Evolutionary conservation across 1,140 invertebrate species (phyloP).

Genomic region (Orussus abietinus): DNA sequence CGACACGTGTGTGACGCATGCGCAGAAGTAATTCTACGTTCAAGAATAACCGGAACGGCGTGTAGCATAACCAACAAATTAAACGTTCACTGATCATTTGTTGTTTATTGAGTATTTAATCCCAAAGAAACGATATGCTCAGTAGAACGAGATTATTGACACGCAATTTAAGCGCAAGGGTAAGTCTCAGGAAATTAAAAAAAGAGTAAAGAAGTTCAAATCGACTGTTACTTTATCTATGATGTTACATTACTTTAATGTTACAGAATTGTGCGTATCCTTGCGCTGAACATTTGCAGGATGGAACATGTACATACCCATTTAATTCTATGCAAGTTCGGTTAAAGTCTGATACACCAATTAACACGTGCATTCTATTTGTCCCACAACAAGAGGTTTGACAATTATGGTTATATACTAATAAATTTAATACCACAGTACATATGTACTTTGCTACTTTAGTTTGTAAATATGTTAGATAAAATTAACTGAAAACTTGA

Average conservation of each 20-base stretch:
- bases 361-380: conserved; percentile 95
- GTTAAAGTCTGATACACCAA: conserved; percentile 66
- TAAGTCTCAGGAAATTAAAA: conserved; percentile 12
- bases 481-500: conserved; percentile 5
- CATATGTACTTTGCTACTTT: conserved; percentile 4
- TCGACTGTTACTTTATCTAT: neutral
- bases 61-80: too few relatives aligned
- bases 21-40: too few relatives aligned
- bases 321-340: conserved; percentile 41
- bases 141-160: conserved; percentile 20
- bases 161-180: conserved; percentile 26
- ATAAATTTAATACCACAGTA: conserved; percentile 9
- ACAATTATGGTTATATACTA: conserved; percentile 10
- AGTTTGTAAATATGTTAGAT: neutral
- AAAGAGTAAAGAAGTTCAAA: conserved; percentile 1
- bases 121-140: conserved; percentile 17
- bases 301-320: conserved; percentile 19
- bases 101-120: too few relatives aligned
- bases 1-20: too few relatives aligned
- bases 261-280: conserved; percentile 29
- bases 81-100: too few relatives aligned
- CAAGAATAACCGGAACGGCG: too few relatives aligned
- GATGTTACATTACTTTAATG: neutral
- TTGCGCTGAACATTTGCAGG: conserved; percentile 20
- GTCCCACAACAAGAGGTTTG: conserved; percentile 95